Evolutionary conservation across 2,797 vertebrate species (phyloP).

Genomic region (Aselliscus stoliczkanus): DNA sequence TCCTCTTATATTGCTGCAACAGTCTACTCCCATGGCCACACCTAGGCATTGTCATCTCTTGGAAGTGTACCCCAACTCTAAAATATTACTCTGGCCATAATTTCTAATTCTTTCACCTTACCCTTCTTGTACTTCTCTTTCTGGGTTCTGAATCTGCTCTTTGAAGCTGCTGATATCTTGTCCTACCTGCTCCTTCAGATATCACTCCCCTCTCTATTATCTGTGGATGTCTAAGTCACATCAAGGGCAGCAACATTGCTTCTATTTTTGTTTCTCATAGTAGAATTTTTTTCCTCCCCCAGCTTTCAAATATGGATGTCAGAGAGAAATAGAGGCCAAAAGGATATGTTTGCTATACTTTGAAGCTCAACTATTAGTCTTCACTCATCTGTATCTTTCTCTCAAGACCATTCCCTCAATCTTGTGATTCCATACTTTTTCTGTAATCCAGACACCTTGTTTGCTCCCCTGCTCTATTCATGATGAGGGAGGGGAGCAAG

Average conservation of each 20-base stretch:
- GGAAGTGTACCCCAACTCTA: background rate
- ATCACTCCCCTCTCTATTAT: background rate
- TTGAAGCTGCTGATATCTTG: background rate
- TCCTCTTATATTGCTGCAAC: background rate
- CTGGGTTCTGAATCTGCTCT: background rate
- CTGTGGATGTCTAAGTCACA: background rate
- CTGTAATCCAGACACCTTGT: background rate
- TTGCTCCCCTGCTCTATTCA: background rate
- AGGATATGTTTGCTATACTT: background rate
- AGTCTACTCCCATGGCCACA: background rate
- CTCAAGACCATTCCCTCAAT: background rate
- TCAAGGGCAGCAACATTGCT: background rate
- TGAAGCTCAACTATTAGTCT: background rate
- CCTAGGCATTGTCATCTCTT: background rate
- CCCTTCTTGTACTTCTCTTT: background rate
- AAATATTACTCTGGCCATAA: background rate
- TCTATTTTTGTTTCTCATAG: background rate
- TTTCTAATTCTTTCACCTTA: background rate
- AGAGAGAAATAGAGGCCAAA: background rate
- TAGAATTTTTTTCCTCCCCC: background rate
- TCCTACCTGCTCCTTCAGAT: background rate
- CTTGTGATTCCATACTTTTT: background rate
- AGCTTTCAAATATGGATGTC: background rate
- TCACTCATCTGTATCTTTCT: background rate
- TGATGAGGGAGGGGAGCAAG: background rate